Base-by-base conservation (phyloP, 2,888 invertebrate genomes). In the Stenchaetothrips biformis region DNA sequence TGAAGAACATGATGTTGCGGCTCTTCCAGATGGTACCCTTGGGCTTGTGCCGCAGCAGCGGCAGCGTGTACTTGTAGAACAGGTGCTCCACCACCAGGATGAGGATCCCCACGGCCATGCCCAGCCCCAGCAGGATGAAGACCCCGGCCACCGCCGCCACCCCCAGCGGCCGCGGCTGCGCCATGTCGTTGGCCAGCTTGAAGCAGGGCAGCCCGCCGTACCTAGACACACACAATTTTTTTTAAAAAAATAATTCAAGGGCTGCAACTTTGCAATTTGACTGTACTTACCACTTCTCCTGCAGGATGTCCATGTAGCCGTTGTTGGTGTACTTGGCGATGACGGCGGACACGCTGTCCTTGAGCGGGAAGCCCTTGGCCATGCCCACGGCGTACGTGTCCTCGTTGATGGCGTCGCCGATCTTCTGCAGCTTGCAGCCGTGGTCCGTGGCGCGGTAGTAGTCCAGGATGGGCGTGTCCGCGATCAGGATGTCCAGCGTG, bases 1-100 rank as follows among this genome's bases (percentile, higher is more conserved):
- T 96, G 87, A 97, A 95, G 88, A 97, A 97, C 96, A 97, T 96
- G 82, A 97, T 93, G 86, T 96, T 96, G 47, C 95, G 90, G 84
- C 95, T 95, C 82, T 94, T 91, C 96, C 96, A 97, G 84, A 95
- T 91, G 48, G 95, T 95, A 82, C 93, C 93, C 85, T 94, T 94
- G 0, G 96, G 95, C 84, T 93, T 92, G 83, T 93, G 93, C 77
- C 96, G 89, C 81, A 96, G 88, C 80, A 92, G 91, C 0, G 97
- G 97, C 82, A 97, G 88, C 21, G 94, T 92, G 87, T 95, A 95
- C 86, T 94, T 94, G 88, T 95, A 97, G 88, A 96, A 95, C 83
- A 95, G 89, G 87, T 96, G 95, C 86, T 97, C 97, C 81, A 96
- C 90, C 82, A 95, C 88, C 83, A 96, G 89, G 85, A 97, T 95